Conservation (phyloP, 2,888 invertebrate species). For the Adelphocoris suturalis region DNA sequence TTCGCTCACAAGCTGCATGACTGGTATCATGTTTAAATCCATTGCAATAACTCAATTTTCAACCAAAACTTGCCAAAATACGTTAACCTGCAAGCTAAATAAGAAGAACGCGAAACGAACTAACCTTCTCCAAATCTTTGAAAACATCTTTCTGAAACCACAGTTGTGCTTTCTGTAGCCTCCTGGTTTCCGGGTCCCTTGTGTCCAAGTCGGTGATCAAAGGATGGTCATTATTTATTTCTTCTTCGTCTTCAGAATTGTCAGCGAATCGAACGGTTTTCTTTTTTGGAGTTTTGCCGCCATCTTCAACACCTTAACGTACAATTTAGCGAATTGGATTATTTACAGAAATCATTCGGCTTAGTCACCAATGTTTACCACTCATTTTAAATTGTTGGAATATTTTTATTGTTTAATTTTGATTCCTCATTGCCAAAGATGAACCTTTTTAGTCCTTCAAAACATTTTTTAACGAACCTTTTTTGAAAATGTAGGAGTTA, state of each 20-base stretch:
- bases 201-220: conserved; percentile 89
- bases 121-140: conserved; percentile 56
- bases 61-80: too few species aligned
- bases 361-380: too few species aligned
- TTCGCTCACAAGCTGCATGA: too few species aligned
- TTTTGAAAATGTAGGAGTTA: too few species aligned
- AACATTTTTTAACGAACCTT: too few species aligned
- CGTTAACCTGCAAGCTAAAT: not conserved
- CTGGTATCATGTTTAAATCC: too few species aligned
- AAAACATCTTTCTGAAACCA: conserved; percentile 88
- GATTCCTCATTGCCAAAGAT: too few species aligned
- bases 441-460: too few species aligned
- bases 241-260: conserved; percentile 74
- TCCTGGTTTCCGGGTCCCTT: conserved; percentile 86
- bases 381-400: too few species aligned
- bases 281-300: conserved; percentile 79
- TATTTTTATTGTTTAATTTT: too few species aligned
- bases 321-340: not conserved
- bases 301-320: conserved; percentile 80
- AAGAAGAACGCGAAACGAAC: not conserved
- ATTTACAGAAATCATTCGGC: too few species aligned
- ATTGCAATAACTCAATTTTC: too few species aligned
- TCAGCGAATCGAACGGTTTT: conserved; percentile 75
- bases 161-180: conserved; percentile 88
- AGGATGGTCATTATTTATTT: conserved; percentile 82